These are phyloP conservation scores for Patella depressa DNA, from an alignment of 2,888 invertebrate species.

Conservation along the genomic window DNA sequence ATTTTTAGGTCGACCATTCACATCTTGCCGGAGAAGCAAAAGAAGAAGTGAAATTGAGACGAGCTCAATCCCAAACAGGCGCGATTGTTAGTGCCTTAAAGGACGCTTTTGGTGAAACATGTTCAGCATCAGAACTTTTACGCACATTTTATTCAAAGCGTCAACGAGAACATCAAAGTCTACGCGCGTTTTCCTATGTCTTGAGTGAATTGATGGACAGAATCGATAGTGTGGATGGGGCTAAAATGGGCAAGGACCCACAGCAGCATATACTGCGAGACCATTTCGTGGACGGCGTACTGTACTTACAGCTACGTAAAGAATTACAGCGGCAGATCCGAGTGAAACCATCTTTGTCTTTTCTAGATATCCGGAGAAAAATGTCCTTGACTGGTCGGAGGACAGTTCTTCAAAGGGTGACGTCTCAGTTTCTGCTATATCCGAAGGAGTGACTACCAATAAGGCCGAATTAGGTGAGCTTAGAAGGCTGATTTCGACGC, in stretches of 20 bases:
- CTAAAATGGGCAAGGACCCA: background rate
- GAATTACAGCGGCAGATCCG: background rate
- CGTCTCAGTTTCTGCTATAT: too few relatives aligned
- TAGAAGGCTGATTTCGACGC: background rate
- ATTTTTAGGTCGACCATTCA: background rate
- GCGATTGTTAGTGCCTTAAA: background rate
- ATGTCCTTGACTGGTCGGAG: background rate
- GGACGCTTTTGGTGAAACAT: background rate
- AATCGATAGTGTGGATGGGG: background rate
- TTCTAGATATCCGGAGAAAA: background rate
- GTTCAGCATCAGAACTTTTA: background rate
- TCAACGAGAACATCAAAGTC: background rate
- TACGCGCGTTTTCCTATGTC: background rate
- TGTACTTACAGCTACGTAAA: background rate
- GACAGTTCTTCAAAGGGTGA: background rate
- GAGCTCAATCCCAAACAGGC: background rate
- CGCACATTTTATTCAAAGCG: background rate
- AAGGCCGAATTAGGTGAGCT: background rate
- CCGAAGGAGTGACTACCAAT: background rate
- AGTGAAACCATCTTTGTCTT: background rate
- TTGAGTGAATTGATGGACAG: background rate
- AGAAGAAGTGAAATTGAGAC: constrained; percentile 4
- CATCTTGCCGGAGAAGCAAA: background rate
- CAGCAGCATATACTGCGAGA: background rate
- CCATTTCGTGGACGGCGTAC: background rate